Evolutionary conservation across 2,888 invertebrate species (phyloP).

Genomic region (Agonopterix heracliana): DNA sequence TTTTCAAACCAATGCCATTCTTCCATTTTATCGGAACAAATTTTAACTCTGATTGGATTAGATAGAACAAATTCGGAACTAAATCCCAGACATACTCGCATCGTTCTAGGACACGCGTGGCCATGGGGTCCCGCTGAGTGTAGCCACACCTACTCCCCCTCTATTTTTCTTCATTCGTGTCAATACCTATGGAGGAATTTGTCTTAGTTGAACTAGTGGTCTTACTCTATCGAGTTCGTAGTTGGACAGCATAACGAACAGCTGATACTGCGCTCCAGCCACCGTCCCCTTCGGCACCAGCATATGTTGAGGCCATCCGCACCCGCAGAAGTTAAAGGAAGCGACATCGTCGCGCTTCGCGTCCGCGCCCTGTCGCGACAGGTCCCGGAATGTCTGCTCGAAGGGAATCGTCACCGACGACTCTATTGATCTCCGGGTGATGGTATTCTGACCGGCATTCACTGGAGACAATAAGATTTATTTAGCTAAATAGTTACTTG

Average conservation of each 20-base stretch:
- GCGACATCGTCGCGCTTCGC: slow-evolving; percentile 34
- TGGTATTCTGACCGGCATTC: slow-evolving; percentile 71
- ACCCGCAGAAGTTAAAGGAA: slow-evolving; percentile 77
- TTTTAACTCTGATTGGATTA: no score
- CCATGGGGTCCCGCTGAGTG: no score
- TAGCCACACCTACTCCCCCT: no score
- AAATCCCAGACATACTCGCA: no score
- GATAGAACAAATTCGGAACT: no score
- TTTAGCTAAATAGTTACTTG: no score
- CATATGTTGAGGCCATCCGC: slow-evolving; percentile 79
- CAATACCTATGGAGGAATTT: no score
- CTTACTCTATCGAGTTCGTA: slow-evolving; percentile 60
- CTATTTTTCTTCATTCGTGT: no score
- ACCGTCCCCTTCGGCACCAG: slow-evolving; percentile 71
- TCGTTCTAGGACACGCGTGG: no score
- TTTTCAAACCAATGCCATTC: no score
- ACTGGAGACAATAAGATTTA: slow-evolving; percentile 53
- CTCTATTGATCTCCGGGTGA: slow-evolving; percentile 75
- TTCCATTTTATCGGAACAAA: no score
- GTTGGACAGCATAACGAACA: slow-evolving; percentile 70
- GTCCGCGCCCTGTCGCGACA: slow-evolving; percentile 44
- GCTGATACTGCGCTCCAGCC: slow-evolving; percentile 48
- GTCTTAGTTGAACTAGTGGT: background rate
- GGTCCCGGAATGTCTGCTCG: slow-evolving; percentile 75
- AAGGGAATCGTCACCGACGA: slow-evolving; percentile 77